Base-by-base conservation (phyloP, 2,113 vertebrate species). In the Monopterus albus region DNA sequence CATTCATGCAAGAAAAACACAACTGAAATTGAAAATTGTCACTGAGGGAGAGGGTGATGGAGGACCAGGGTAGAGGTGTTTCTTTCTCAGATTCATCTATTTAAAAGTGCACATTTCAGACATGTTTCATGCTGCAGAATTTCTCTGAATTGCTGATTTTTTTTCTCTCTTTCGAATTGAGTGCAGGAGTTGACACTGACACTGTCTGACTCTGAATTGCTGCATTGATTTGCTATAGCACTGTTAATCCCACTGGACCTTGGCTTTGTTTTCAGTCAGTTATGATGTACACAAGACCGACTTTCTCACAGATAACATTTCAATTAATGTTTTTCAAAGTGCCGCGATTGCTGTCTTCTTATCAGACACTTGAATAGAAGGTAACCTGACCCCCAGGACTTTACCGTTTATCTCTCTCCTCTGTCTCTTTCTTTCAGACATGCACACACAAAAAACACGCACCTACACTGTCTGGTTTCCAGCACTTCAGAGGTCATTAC, bases 251-350 rank as follows among this genome's bases (percentile, higher is more conserved):
- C 36, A 26, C 14, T 7, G 57, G 50, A 58, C 36, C 31, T 28
- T 26, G 65, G 53, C 57, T 61, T 75, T 72, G 40, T 75, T 63
- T 72, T n/a, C 17, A 13, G 35, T 35, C 20, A 70, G 70, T 71
- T 61, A 70, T 49, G 29, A 58, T 63, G 59, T 42, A 42, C 31
- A 68, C 3, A 23, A 25, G n/a, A 28, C 21, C 42, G 29, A 50
- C 50, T 73, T 17, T 28, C 18, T 45, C 38, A 7, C 29, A 18
- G 12, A 47, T 45, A 39, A 72, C 53, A 13, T 67, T 82, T 60
- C 40, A 75, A 64, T 82, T 50, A 59, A 69, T 65, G 67, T 45
- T 49, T 42, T 21, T 73, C 39, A 38, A 65, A 69, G 46, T 23
- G 49, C 14, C 10, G 14, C 13, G 50, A 56, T 62, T 50, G 7